Evolutionary conservation across 2,797 vertebrate species (phyloP).

Genomic region (Ceryle rudis): DNA sequence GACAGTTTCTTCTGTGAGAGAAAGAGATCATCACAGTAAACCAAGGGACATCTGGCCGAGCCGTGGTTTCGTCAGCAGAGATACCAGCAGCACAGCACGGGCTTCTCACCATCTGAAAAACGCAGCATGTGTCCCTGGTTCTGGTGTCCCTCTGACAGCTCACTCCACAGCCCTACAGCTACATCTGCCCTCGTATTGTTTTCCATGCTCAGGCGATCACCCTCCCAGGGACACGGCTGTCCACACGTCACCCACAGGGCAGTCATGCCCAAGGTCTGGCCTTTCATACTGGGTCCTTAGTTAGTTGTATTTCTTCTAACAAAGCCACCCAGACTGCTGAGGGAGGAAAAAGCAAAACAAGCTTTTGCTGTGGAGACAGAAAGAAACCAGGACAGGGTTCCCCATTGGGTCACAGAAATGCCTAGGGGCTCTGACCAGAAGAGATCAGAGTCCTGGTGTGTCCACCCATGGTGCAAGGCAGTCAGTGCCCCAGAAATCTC

Average conservation of each 20-base stretch:
- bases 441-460: neutral
- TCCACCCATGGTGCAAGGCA: neutral
- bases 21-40: neutral
- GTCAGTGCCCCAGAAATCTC: accelerated
- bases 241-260: neutral
- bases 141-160: neutral
- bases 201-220: neutral
- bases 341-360: neutral
- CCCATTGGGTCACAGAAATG: neutral
- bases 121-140: accelerated
- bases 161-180: accelerated
- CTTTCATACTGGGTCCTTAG: neutral
- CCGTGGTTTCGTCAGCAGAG: neutral
- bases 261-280: neutral
- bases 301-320: neutral
- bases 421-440: neutral
- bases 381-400: neutral
- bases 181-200: neutral
- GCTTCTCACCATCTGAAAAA: neutral
- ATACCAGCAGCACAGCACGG: neutral
- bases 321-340: neutral
- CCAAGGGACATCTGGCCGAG: neutral
- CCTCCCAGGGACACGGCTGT: neutral
- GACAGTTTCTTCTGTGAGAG: neutral
- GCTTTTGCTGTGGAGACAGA: neutral